A percentile compares a stretch with the other conserved stretches of the same genome.
phyloP scores from a whole-genome alignment of 2,797 vertebrate genomes.

The Esox lucius region DNA sequence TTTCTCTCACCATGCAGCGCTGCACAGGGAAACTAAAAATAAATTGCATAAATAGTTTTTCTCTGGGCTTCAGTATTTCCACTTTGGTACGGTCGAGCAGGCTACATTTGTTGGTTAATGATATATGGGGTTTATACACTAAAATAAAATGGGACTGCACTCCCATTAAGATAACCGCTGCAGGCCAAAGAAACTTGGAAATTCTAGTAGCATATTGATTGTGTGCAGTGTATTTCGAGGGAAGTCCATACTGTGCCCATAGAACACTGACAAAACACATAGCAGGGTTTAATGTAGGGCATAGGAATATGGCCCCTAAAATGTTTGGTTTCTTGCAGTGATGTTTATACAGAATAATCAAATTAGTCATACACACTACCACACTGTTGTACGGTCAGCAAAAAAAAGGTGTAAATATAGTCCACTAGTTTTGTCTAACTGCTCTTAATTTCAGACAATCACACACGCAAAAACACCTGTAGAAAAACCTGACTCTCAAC shows the following conservation, averaged over 20 bases:
- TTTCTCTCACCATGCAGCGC: conserved; percentile 23
- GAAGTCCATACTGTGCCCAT: conserved; percentile 42
- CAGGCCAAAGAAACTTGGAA: conserved; percentile 65
- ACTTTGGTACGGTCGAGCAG: conserved; percentile 50
- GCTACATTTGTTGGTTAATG: conserved; percentile 68
- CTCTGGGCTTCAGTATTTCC: conserved; percentile 40
- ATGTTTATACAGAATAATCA: not conserved
- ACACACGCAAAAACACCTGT: not conserved
- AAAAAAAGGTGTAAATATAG: not conserved
- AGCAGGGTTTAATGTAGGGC: not conserved
- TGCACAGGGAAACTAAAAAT: conserved; percentile 44
- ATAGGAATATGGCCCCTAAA: not conserved
- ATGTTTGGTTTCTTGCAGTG: not conserved
- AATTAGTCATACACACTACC: not conserved
- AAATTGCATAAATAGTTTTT: conserved; percentile 50
- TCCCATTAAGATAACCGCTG: conserved; percentile 70
- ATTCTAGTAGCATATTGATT: conserved; percentile 73
- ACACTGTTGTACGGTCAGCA: not conserved
- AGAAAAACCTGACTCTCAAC: too few relatives aligned
- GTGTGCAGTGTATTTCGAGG: conserved; percentile 60
- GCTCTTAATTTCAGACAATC: not conserved
- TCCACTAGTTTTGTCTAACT: not conserved
- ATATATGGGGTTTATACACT: conserved; percentile 69
- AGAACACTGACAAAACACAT: conserved; percentile 6
- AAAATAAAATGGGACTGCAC: conserved; percentile 68